phyloP scores from a whole-genome alignment of 2,888 invertebrate species.

The Drosophila neonasuta region DNA sequence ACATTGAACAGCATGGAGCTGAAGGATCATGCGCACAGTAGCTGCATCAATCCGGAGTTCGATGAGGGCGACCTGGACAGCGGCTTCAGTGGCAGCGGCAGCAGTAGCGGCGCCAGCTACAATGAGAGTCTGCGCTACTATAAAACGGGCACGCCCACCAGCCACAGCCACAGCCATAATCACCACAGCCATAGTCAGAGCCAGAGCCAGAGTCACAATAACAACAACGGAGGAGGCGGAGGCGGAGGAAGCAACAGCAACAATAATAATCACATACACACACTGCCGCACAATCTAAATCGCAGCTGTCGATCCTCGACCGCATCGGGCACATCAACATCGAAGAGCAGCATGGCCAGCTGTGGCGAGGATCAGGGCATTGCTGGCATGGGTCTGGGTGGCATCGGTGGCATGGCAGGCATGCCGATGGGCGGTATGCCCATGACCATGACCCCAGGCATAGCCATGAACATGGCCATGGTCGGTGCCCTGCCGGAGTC shows the following conservation, averaged over 20 bases:
- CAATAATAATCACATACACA: conserved; percentile 61
- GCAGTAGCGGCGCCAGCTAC: conserved; percentile 92
- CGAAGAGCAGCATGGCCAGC: conserved; percentile 82
- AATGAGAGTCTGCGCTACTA: conserved; percentile 87
- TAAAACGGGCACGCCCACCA: conserved; percentile 79
- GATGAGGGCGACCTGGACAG: conserved; percentile 87
- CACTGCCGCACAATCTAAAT: conserved; percentile 79
- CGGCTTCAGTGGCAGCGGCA: conserved; percentile 86
- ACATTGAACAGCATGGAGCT: conserved; percentile 82
- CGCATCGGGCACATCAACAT: conserved; percentile 81
- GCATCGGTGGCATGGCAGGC: conserved; percentile 12
- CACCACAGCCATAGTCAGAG: conserved; percentile 25
- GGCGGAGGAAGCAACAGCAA: conserved; percentile 34
- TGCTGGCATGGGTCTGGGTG: conserved; percentile 68
- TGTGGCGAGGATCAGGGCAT: conserved; percentile 81
- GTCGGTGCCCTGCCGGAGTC: not conserved
- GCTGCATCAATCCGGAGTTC: conserved; percentile 82
- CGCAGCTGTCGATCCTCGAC: conserved; percentile 82
- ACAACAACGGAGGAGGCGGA: conserved; percentile 22
- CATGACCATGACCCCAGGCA: conserved; percentile 4
- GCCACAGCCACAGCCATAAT: conserved; percentile 51
- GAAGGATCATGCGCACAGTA: conserved; percentile 80
- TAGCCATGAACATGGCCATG: conserved; percentile 9
- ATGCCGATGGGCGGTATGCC: conserved; percentile 53
- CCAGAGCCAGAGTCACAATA: conserved; percentile 26